Evolutionary conservation across 1,140 invertebrate species (phyloP).

Genomic region (Aphelinus atriplicis): DNA sequence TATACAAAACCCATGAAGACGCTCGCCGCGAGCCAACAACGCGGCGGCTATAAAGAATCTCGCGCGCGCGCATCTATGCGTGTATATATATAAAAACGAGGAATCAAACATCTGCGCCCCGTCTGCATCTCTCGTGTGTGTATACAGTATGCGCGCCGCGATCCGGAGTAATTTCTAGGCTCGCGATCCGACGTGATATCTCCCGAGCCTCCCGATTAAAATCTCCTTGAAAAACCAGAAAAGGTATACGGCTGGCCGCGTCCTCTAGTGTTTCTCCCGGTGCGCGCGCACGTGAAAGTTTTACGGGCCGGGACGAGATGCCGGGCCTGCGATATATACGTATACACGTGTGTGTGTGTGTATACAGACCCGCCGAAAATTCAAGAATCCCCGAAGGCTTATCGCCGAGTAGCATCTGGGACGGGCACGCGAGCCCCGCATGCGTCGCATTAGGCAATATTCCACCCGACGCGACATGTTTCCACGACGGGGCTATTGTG

Average conservation of each 20-base stretch:
- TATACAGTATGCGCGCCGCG: background rate
- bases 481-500: too few species aligned
- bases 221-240: constrained; percentile 19
- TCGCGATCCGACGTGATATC: background rate
- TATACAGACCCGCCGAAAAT: constrained; percentile 4
- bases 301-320: too few species aligned
- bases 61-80: too few species aligned
- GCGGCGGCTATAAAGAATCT: too few species aligned
- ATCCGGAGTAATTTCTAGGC: background rate
- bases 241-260: background rate
- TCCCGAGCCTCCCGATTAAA: constrained; percentile 16
- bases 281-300: background rate
- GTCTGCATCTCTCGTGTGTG: background rate
- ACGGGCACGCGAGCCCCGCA: too few species aligned
- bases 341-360: too few species aligned
- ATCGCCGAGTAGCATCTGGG: too few species aligned
- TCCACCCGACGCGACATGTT: too few species aligned
- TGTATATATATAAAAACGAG: background rate
- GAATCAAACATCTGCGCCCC: constrained; percentile 10
- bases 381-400: constrained; percentile 1
- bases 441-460: too few species aligned
- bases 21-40: too few species aligned
- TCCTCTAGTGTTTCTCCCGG: constrained; percentile 25
- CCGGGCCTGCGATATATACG: background rate
- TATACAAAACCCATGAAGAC: too few species aligned